phyloP scores from a whole-genome alignment of 2,113 vertebrate genomes.

The Vicugna pacos region DNA sequence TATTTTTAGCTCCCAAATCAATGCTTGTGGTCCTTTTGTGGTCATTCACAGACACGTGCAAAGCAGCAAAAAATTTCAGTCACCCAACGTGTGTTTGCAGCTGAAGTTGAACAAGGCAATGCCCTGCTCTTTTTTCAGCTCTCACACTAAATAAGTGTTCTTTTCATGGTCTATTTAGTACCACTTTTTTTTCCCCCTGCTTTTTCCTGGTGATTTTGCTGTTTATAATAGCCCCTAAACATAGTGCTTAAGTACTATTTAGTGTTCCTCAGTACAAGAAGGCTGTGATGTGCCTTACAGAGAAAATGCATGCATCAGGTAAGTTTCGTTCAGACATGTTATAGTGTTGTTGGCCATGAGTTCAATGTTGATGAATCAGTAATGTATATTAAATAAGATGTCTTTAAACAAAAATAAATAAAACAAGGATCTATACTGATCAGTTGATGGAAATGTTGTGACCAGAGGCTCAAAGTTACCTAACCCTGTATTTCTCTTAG shows the following conservation, averaged over 20 bases:
- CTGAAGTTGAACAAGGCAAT: not conserved
- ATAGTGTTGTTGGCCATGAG: not conserved
- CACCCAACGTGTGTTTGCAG: not conserved
- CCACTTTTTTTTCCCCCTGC: not conserved
- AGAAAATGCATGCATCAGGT: not conserved
- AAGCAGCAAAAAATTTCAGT: not conserved
- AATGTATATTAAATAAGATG: not conserved
- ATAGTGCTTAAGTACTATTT: not conserved
- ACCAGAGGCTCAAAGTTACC: not conserved
- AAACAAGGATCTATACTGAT: not conserved
- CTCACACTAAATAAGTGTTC: not conserved
- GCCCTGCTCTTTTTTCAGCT: not conserved
- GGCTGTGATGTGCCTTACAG: not conserved
- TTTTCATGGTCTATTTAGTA: not conserved
- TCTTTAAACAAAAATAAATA: slow-evolving; percentile 16
- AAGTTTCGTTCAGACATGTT: slow-evolving; percentile 1
- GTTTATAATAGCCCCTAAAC: slow-evolving; percentile 13
- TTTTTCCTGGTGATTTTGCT: slow-evolving; percentile 43
- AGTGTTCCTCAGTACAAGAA: slow-evolving; percentile 10
- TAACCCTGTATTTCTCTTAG: not conserved
- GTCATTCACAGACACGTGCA: not conserved
- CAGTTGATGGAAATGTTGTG: not conserved
- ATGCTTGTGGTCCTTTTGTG: not conserved
- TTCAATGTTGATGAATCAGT: not conserved
- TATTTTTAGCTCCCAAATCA: not conserved